Conservation (phyloP, 30 jellyfish, hydroid and myxozoan genomes). For the Aurelia sp. region DNA sequence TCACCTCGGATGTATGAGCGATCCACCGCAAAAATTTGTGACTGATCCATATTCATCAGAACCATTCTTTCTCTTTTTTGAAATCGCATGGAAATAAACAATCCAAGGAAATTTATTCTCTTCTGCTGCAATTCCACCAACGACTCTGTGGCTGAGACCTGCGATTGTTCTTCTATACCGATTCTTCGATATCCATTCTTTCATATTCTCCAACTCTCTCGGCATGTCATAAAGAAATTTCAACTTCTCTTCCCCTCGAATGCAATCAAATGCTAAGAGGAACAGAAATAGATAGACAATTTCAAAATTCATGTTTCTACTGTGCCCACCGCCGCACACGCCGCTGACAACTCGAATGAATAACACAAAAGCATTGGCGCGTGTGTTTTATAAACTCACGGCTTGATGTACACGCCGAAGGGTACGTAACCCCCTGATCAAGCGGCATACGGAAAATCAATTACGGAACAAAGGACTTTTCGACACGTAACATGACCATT, state of each 20-base stretch:
- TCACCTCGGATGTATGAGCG: conserved; percentile 82
- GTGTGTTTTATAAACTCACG: conserved; percentile 47
- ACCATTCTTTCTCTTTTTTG: conserved; percentile 75
- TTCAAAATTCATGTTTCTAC: conserved; percentile 9
- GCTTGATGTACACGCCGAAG: conserved; percentile 7
- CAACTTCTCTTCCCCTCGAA: conserved; percentile 15
- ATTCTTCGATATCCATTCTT: conserved; percentile 30
- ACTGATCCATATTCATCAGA: conserved; percentile 72
- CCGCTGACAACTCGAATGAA: not conserved
- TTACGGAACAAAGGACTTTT: conserved; percentile 49
- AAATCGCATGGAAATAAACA: conserved; percentile 85
- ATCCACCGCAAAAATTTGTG: conserved; percentile 90
- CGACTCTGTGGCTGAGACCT: conserved; percentile 72
- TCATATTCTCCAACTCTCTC: not conserved
- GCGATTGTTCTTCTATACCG: conserved; percentile 34
- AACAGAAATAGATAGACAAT: conserved; percentile 4
- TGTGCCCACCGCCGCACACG: too few relatives aligned
- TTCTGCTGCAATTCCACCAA: conserved; percentile 81
- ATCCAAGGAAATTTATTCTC: conserved; percentile 86
- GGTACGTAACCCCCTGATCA: conserved; percentile 57
- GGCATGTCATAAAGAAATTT: conserved; percentile 26
- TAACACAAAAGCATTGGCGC: conserved; percentile 31
- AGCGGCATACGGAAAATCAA: conserved; percentile 68
- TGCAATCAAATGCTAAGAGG: conserved; percentile 24
- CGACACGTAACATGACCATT: conserved; percentile 51